Evolutionary conservation across 2,797 vertebrate genomes (phyloP).

Genomic region (Galaxias olidus): DNA sequence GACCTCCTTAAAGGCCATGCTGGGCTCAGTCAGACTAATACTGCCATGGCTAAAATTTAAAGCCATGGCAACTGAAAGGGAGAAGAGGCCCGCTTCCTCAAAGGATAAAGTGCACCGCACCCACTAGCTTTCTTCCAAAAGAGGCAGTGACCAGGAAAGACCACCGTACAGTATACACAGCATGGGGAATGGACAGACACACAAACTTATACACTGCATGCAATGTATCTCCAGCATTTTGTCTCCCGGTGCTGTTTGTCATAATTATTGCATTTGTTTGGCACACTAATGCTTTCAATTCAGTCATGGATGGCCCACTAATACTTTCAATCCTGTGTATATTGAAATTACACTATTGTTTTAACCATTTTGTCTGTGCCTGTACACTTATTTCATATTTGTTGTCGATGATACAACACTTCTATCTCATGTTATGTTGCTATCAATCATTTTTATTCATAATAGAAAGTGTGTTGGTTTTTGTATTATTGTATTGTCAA

Average conservation of each 20-base stretch:
- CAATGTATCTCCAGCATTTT: slow-evolving; percentile 34
- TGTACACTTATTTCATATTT: too few relatives aligned
- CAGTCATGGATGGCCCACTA: slow-evolving; percentile 56
- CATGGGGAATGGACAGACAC: slow-evolving; percentile 12
- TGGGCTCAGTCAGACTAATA: slow-evolving; percentile 71
- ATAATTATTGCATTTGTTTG: slow-evolving; percentile 66
- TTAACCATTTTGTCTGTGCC: slow-evolving; percentile 42
- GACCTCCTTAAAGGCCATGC: slow-evolving; percentile 69
- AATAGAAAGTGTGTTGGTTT: too few relatives aligned
- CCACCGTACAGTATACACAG: too few relatives aligned
- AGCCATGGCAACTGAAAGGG: slow-evolving; percentile 36
- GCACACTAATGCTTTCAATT: slow-evolving; percentile 59
- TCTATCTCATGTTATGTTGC: too few relatives aligned
- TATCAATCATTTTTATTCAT: too few relatives aligned
- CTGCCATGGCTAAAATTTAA: slow-evolving; percentile 64
- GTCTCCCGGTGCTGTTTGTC: slow-evolving; percentile 46
- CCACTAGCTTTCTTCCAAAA: too few relatives aligned
- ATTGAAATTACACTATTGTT: slow-evolving; percentile 60
- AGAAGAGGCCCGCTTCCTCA: slow-evolving; percentile 38
- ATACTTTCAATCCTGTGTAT: slow-evolving; percentile 63
- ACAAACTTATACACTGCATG: slow-evolving; percentile 38
- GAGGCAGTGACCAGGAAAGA: too few relatives aligned
- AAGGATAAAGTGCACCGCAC: slow-evolving; percentile 58
- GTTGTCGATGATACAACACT: too few relatives aligned
- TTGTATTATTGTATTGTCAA: too few relatives aligned